These are phyloP conservation scores for Drosophila kohkoa DNA, from an alignment of 1,140 invertebrate species.

Conservation along the genomic window DNA sequence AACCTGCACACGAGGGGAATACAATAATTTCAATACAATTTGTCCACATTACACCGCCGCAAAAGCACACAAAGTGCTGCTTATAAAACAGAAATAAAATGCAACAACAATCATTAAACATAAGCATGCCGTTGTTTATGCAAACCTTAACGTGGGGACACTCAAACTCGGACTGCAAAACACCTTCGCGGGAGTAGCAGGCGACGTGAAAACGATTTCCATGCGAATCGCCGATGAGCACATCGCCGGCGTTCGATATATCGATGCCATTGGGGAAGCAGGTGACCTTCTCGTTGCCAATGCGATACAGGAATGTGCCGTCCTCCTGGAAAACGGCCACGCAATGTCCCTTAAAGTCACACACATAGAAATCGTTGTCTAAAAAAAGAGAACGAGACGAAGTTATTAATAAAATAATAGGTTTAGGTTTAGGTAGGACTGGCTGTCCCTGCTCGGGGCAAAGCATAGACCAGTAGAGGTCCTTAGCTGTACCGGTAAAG, in stretches of 20 bases:
- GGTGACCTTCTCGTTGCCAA: slow-evolving; percentile 97
- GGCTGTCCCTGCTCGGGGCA: no score
- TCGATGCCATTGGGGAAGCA: slow-evolving; percentile 99
- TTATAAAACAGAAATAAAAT: no score
- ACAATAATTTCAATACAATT: slow-evolving; percentile 15
- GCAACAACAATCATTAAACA: neutral
- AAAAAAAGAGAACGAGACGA: slow-evolving; percentile 16
- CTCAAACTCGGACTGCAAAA: slow-evolving; percentile 96
- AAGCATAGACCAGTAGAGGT: no score
- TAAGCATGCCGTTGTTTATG: neutral
- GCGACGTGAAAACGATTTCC: slow-evolving; percentile 98
- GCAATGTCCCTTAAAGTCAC: slow-evolving; percentile 99
- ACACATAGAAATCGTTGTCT: slow-evolving; percentile 98
- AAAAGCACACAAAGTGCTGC: no score
- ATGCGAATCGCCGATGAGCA: slow-evolving; percentile 98
- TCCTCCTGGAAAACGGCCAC: slow-evolving; percentile 97
- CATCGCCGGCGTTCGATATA: slow-evolving; percentile 97
- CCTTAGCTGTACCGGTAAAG: no score
- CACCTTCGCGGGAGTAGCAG: slow-evolving; percentile 95
- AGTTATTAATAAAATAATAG: neutral
- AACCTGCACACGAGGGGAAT: slow-evolving; percentile 88
- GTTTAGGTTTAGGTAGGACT: no score
- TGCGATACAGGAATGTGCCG: slow-evolving; percentile 95
- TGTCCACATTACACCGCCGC: neutral
- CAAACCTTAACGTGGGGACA: slow-evolving; percentile 97